phyloP scores from a whole-genome alignment of 2,113 vertebrate genomes.

The Entomyzon cyanotis region DNA sequence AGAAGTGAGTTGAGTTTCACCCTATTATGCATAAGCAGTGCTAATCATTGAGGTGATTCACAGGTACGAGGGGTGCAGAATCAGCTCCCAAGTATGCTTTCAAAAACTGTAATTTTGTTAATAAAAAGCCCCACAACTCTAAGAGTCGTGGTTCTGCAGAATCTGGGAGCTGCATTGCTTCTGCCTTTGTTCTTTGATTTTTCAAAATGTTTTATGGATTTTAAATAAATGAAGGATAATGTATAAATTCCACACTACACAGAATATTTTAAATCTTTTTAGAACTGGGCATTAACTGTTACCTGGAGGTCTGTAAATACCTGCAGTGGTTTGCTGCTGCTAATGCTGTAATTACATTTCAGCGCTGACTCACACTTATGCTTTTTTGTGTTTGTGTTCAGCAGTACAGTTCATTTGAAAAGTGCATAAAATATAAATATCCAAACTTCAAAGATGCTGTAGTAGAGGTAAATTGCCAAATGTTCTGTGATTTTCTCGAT shows the following conservation, averaged over 20 bases:
- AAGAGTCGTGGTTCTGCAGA: neutral
- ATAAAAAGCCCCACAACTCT: neutral
- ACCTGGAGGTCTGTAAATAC: slow-evolving; percentile 65
- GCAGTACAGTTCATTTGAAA: slow-evolving; percentile 33
- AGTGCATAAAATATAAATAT: slow-evolving; percentile 71
- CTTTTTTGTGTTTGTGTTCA: slow-evolving; percentile 60
- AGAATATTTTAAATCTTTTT: slow-evolving; percentile 40
- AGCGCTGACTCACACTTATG: neutral
- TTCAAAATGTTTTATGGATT: slow-evolving; percentile 8
- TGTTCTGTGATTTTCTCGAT: slow-evolving; percentile 69
- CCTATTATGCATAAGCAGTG: neutral
- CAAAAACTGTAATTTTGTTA: neutral
- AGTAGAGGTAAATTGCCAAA: slow-evolving; percentile 67
- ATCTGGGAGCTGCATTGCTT: neutral
- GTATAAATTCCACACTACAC: slow-evolving; percentile 16
- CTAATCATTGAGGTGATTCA: neutral
- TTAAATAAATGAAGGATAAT: slow-evolving; percentile 55
- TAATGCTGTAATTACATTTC: slow-evolving; percentile 61
- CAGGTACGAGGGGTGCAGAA: neutral
- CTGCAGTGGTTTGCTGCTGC: slow-evolving; percentile 20
- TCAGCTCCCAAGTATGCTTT: neutral
- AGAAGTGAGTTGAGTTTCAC: neutral
- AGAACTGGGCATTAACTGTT: slow-evolving; percentile 13
- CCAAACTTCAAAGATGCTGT: slow-evolving; percentile 64
- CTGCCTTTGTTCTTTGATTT: slow-evolving; percentile 37